A percentile compares a stretch with the other conserved stretches of the same genome.
phyloP scores from a whole-genome alignment of 2,888 invertebrate species.

The Torymus tubicola region DNA sequence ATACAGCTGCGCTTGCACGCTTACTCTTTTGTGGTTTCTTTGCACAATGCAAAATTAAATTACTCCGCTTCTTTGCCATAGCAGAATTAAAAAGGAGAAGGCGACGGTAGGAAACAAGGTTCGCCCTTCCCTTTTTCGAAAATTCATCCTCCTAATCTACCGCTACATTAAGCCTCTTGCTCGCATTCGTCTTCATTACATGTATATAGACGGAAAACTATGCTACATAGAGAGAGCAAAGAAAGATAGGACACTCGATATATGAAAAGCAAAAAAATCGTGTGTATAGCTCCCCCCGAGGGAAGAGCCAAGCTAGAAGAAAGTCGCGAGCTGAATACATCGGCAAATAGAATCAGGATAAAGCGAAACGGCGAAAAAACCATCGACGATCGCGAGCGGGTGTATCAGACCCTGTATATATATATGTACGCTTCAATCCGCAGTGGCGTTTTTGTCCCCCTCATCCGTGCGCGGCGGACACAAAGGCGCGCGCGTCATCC shows the following conservation, averaged over 20 bases:
- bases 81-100: not conserved
- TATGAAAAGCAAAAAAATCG: too few relatives aligned
- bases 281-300: too few relatives aligned
- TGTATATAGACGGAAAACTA: not conserved
- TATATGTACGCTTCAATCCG: too few relatives aligned
- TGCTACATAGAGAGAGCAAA: not conserved
- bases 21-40: constrained; percentile 22
- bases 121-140: too few relatives aligned
- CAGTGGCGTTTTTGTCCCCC: too few relatives aligned
- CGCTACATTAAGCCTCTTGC: too few relatives aligned
- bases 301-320: not conserved
- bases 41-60: constrained; percentile 38
- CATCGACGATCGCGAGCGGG: not conserved
- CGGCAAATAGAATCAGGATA: constrained; percentile 28
- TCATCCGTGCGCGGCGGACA: too few relatives aligned
- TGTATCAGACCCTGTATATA: not conserved
- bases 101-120: too few relatives aligned
- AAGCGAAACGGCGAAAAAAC: not conserved
- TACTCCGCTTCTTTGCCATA: not conserved
- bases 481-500: too few relatives aligned
- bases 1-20: too few relatives aligned
- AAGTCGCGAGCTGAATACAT: not conserved
- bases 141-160: too few relatives aligned
- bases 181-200: too few relatives aligned
- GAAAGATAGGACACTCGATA: not conserved